phyloP scores from a whole-genome alignment of 2,888 invertebrate species.

The Aleiodes leptofemur region DNA sequence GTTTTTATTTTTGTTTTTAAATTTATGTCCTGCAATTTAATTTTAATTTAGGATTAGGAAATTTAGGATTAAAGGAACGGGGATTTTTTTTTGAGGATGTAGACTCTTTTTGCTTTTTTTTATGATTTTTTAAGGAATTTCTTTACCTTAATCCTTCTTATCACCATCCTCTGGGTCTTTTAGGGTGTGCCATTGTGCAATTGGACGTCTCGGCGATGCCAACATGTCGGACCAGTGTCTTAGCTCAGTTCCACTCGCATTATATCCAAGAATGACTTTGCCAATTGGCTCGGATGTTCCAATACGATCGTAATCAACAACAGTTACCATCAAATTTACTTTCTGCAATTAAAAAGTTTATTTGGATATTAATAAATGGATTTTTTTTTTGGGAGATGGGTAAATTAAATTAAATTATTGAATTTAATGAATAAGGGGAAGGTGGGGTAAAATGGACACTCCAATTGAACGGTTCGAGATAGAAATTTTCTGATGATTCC shows the following conservation, averaged over 20 bases:
- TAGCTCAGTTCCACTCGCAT: conserved; percentile 97
- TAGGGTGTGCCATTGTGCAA: conserved; percentile 99
- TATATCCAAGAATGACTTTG: conserved; percentile 96
- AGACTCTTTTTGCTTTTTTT: conserved; percentile 36
- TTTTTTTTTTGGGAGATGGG: too few relatives aligned
- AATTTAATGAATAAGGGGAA: too few relatives aligned
- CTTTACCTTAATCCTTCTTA: conserved; percentile 84
- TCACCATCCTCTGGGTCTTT: conserved; percentile 97
- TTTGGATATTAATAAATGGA: background rate
- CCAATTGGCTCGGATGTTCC: conserved; percentile 99
- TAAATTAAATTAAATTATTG: too few relatives aligned
- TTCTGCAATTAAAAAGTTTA: conserved; percentile 82
- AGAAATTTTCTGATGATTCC: too few relatives aligned
- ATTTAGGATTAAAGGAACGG: conserved; percentile 37
- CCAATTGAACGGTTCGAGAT: too few relatives aligned
- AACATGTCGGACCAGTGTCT: conserved; percentile 99
- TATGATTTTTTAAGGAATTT: conserved; percentile 32
- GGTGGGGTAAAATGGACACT: too few relatives aligned
- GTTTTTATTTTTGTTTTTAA: background rate
- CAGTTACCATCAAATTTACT: conserved; percentile 98
- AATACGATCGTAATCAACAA: conserved; percentile 99
- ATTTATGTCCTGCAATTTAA: conserved; percentile 28
- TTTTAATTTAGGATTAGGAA: conserved; percentile 32
- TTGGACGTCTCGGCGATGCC: conserved; percentile 98
- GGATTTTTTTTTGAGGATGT: conserved; percentile 22